Evolutionary conservation across 37 sponge, comb jelly and placozoan species (phyloP), one percentile per base, ranked within the genome.

Genomic region (Cladorhizidae sp.): DNA sequence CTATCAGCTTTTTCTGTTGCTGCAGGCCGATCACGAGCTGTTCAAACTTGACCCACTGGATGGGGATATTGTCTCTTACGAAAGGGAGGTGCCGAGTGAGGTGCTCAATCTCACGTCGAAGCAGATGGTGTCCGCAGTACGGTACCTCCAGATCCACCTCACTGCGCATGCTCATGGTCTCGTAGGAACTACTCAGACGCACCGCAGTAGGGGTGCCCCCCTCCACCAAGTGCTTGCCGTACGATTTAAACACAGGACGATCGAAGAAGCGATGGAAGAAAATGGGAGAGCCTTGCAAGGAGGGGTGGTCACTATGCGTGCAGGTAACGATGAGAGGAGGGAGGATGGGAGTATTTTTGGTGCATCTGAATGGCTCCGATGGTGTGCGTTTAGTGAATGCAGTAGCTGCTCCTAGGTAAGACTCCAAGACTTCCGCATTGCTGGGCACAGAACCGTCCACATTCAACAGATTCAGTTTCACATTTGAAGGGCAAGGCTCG

Each of bases 21-120:
- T 79, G 79, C 25, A 91, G 79, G n/a, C 83, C 75, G 67, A 68
- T 75, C 9, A 91, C 23, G 20, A 91, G 67, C 68, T 87, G 87
- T 65, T 91, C 87, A 57, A 91, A 87, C 72, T 87, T 87, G 40
- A 87, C 87, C 92, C 92, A 91, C 59, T 91, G 87, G 37, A 91
- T 69, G 8, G 92, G 92, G 22, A 91, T 55, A 25, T 31, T 74
- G 64, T 91, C 87, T 2, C 51, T 43, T n/a, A 72, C 40, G 59
- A 73, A 85, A 2, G 92, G 92, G 69, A 91, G 83, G 35, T 87
- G 87, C 12, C 87, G 64, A 23, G 92, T 84, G 21, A 91, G 62
- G 38, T 86, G 39, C 59, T 91, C 92, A 51, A 91, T 83, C 55
- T 91, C 92, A 40, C 92, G 43, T 12, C 92, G 42, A 40, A 91